Conservation (phyloP, 1,140 invertebrate genomes). For the Drosophila albomicans region DNA sequence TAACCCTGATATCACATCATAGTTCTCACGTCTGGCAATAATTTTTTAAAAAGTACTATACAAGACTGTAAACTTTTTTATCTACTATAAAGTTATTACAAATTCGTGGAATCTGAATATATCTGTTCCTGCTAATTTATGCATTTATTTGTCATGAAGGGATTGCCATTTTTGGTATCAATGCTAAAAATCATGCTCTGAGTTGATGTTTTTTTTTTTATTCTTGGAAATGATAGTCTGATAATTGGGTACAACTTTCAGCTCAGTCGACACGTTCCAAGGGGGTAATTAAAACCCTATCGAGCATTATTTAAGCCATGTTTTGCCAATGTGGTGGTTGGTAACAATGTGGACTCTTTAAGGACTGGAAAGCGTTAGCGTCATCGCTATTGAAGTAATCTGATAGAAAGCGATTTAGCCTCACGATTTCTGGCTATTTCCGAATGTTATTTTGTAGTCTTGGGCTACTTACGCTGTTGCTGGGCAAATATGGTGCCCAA, state of each 20-base stretch:
- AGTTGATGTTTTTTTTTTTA: not conserved
- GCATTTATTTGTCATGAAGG: not conserved
- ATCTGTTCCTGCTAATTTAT: not conserved
- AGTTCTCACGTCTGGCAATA: too few species aligned
- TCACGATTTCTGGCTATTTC: conserved; percentile 11
- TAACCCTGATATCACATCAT: too few species aligned
- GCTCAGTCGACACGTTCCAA: conserved; percentile 22
- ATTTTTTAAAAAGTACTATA: too few species aligned
- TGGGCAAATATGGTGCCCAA: conserved; percentile 59
- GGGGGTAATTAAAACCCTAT: conserved; percentile 37
- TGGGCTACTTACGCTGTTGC: conserved; percentile 69
- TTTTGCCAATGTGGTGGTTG: conserved; percentile 34
- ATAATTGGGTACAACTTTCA: conserved; percentile 25
- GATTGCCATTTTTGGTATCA: not conserved
- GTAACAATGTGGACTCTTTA: conserved; percentile 13
- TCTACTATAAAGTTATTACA: not conserved
- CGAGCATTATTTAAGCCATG: conserved; percentile 31
- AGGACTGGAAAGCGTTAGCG: conserved; percentile 23
- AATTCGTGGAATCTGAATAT: not conserved
- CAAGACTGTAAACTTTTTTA: not conserved
- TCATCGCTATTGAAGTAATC: conserved; percentile 37
- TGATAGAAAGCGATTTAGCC: conserved; percentile 47
- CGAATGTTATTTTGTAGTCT: conserved; percentile 4
- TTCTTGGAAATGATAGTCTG: conserved; percentile 24
- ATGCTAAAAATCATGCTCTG: not conserved